A percentile compares a stretch with the other conserved stretches of the same genome.
Conservation (phyloP, 2,113 vertebrate genomes). For the Arothron firmamentum region DNA sequence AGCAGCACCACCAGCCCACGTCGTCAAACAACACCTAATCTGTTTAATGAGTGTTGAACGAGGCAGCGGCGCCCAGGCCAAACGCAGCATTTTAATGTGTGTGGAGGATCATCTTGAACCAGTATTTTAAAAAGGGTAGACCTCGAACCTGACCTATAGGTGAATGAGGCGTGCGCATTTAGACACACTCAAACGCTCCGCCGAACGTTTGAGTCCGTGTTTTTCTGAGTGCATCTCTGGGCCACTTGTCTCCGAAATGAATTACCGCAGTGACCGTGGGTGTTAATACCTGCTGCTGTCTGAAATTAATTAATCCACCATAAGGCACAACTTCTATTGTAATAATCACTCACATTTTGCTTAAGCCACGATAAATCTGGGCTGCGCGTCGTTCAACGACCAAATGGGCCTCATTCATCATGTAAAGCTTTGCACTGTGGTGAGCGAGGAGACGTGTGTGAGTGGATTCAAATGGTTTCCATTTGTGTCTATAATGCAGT, state of each 20-base stretch:
- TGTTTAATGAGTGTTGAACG: constrained; percentile 1
- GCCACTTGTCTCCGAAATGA: constrained; percentile 56
- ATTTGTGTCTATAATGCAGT: neutral
- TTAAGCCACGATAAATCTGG: constrained; percentile 22
- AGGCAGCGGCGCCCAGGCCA: neutral
- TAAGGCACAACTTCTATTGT: constrained; percentile 37
- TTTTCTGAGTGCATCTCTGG: constrained; percentile 33
- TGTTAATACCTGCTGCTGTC: constrained; percentile 55
- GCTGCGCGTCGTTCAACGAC: constrained; percentile 19
- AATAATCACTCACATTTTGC: constrained; percentile 39
- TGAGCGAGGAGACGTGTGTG: constrained; percentile 7
- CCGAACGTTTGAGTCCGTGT: constrained; percentile 12
- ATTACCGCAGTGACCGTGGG: constrained; percentile 34
- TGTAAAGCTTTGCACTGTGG: constrained; percentile 13
- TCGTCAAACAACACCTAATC: neutral
- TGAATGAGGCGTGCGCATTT: neutral
- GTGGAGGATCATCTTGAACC: neutral
- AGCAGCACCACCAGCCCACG: neutral
- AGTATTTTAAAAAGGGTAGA: neutral
- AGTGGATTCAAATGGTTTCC: neutral
- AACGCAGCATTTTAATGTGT: neutral
- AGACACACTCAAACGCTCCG: neutral
- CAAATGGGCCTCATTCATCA: constrained; percentile 37
- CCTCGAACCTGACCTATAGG: neutral
- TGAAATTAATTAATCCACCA: constrained; percentile 54